These are phyloP conservation scores for Pagrus major DNA, from an alignment of 2,113 vertebrate species.

Conservation along the genomic window DNA sequence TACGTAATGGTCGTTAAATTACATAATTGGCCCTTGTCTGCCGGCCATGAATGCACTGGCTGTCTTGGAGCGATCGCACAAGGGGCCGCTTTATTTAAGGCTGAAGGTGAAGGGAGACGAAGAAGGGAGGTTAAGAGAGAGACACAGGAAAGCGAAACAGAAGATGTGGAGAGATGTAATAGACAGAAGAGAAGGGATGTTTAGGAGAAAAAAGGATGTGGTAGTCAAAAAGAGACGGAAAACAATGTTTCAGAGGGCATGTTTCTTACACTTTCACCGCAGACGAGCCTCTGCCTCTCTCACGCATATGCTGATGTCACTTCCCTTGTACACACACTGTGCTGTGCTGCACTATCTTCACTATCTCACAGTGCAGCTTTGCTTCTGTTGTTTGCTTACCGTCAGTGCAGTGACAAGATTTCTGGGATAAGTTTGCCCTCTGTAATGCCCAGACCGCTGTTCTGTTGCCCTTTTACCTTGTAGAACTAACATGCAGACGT, in stretches of 20 bases:
- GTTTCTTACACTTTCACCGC: slow-evolving; percentile 4
- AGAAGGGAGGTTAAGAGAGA: slow-evolving; percentile 18
- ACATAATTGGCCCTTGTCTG: slow-evolving; percentile 78
- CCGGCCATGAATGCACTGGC: slow-evolving; percentile 70
- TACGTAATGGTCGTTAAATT: slow-evolving; percentile 76
- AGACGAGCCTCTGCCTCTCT: slow-evolving; percentile 33
- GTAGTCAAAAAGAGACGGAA: background rate
- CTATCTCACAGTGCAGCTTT: background rate
- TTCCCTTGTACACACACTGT: slow-evolving; percentile 16
- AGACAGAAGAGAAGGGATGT: slow-evolving; percentile 30
- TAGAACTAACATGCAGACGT: slow-evolving; percentile 10
- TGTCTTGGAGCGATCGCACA: slow-evolving; percentile 63
- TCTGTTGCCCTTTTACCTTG: slow-evolving; percentile 18
- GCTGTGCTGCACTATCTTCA: slow-evolving; percentile 6
- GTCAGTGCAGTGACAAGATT: slow-evolving; percentile 34
- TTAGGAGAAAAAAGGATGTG: slow-evolving; percentile 29
- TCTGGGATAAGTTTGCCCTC: slow-evolving; percentile 38
- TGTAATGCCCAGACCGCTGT: slow-evolving; percentile 16
- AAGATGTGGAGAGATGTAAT: background rate
- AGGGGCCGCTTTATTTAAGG: slow-evolving; percentile 60
- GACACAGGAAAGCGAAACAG: background rate
- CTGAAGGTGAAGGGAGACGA: slow-evolving; percentile 44
- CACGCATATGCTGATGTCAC: slow-evolving; percentile 14
- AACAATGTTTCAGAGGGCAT: background rate
- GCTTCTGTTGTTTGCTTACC: slow-evolving; percentile 43